Evolutionary conservation across 1,140 invertebrate genomes (phyloP).

Genomic region (Pollicipes pollicipes): DNA sequence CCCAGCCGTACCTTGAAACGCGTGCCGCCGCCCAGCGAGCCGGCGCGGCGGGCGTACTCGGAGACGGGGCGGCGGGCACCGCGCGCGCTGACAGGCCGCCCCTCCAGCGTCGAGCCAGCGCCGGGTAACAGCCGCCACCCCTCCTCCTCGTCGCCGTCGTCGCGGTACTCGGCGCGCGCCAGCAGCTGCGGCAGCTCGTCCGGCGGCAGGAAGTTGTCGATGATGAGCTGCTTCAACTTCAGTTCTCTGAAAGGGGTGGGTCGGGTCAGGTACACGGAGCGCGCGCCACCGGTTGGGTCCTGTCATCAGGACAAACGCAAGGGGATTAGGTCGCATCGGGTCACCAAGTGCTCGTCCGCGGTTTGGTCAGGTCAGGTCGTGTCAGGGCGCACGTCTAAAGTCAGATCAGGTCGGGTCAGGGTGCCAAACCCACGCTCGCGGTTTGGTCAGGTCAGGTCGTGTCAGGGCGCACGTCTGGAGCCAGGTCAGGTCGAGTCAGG

Average conservation of each 20-base stretch:
- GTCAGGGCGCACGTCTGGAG: too few species aligned
- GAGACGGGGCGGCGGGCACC: constrained; percentile 47
- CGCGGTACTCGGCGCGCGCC: constrained; percentile 57
- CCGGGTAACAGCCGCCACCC: constrained; percentile 43
- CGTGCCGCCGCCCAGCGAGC: constrained; percentile 36
- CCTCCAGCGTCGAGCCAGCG: constrained; percentile 27
- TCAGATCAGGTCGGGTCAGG: too few species aligned
- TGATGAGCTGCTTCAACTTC: constrained; percentile 66
- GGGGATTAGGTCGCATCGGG: too few species aligned
- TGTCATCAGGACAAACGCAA: too few species aligned
- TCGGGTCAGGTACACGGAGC: too few species aligned
- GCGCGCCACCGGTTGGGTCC: too few species aligned
- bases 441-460: too few species aligned
- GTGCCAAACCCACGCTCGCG: too few species aligned
- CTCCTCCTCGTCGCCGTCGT: constrained; percentile 74
- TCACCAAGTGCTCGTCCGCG: too few species aligned
- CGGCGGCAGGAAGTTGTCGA: constrained; percentile 90
- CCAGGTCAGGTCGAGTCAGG: too few species aligned
- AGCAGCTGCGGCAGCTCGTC: constrained; percentile 71
- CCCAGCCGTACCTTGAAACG: constrained; percentile 32
- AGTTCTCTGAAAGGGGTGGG: constrained; percentile 36
- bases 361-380: too few species aligned
- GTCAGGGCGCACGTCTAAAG: too few species aligned
- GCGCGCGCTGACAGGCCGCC: constrained; percentile 42
- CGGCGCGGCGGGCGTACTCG: constrained; percentile 46